Percentiles rank a stretch among this genome's conserved stretches.
Conservation (phyloP, 2,888 invertebrate species). For the Tiliacea citrago region DNA sequence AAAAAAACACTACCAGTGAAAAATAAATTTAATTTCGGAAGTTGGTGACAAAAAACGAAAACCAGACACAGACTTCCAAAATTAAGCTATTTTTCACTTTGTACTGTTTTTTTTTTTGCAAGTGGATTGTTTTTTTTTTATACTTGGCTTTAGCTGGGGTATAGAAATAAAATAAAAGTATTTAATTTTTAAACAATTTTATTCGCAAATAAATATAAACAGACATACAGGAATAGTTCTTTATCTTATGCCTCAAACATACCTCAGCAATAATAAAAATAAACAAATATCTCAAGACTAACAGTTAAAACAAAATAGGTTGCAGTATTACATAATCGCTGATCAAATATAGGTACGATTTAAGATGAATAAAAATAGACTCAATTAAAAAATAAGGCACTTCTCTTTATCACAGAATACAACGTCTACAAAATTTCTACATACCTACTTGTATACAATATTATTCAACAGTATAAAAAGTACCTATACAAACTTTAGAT, state of each 20-base stretch:
- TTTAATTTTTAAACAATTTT: constrained; percentile 45
- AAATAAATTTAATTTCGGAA: too few relatives aligned
- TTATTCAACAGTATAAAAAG: constrained; percentile 66
- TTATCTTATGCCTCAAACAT: constrained; percentile 35
- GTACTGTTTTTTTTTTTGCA: too few relatives aligned
- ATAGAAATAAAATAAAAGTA: constrained; percentile 6
- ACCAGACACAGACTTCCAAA: too few relatives aligned
- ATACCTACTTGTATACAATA: constrained; percentile 55
- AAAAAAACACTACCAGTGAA: too few relatives aligned
- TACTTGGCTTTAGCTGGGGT: not conserved
- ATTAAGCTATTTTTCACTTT: too few relatives aligned
- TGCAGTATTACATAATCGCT: constrained; percentile 32
- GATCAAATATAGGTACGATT: constrained; percentile 32
- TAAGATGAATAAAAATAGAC: constrained; percentile 53
- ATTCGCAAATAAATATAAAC: constrained; percentile 66
- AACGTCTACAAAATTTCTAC: constrained; percentile 73
- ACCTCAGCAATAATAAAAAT: constrained; percentile 43
- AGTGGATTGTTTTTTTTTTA: not conserved
- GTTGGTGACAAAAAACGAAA: too few relatives aligned
- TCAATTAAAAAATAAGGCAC: constrained; percentile 82
- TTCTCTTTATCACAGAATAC: constrained; percentile 86
- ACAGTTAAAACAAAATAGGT: constrained; percentile 32
- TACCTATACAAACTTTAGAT: constrained; percentile 49
- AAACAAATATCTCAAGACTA: constrained; percentile 23
- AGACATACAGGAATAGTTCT: constrained; percentile 51